phyloP scores from a whole-genome alignment of 2,797 vertebrate genomes.

The Rhincodon typus region DNA sequence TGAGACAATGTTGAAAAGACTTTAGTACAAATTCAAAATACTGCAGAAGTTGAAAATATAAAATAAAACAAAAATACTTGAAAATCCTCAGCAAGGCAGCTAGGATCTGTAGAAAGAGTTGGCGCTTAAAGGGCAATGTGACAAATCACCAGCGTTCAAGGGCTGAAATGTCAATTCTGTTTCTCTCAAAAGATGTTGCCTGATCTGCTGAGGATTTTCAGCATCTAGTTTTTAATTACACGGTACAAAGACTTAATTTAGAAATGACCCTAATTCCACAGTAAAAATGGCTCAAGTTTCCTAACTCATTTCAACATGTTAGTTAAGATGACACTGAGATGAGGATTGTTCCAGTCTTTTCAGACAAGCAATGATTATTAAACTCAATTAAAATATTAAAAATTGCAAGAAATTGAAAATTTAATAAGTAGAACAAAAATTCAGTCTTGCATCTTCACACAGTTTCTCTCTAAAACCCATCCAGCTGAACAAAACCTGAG shows the following conservation, averaged over 20 bases:
- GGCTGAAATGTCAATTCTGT: background rate
- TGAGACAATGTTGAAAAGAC: background rate
- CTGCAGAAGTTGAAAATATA: background rate
- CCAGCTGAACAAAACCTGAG: slow-evolving; percentile 21
- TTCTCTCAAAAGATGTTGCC: background rate
- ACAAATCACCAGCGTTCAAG: background rate
- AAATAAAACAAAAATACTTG: background rate
- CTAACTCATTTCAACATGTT: background rate
- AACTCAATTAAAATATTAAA: background rate
- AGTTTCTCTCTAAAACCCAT: background rate
- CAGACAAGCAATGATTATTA: background rate
- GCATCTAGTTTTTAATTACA: background rate
- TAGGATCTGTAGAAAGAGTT: background rate
- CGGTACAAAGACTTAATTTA: background rate
- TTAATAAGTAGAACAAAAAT: background rate
- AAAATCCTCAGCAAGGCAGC: background rate
- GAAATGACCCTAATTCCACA: background rate
- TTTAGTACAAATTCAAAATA: background rate
- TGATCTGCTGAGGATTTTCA: background rate
- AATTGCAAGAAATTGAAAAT: background rate
- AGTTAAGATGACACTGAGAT: background rate
- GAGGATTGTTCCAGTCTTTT: slow-evolving; percentile 2
- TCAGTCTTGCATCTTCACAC: background rate
- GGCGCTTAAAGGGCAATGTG: background rate
- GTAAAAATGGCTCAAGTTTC: background rate